Evolutionary conservation across 2,113 vertebrate species (phyloP).

Genomic region (Sprattus sprattus): DNA sequence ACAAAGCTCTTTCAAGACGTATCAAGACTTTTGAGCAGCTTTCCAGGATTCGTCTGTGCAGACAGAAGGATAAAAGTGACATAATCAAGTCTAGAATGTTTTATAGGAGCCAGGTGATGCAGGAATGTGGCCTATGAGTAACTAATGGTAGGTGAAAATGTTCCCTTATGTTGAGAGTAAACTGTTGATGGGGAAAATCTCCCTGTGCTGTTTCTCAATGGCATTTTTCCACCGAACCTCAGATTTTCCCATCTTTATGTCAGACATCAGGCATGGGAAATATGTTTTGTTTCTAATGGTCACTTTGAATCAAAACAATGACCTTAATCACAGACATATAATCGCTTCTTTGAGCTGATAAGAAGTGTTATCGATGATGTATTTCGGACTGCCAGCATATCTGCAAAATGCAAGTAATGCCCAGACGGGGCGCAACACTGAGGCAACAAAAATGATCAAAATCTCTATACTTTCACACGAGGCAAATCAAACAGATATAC

Average conservation of each 20-base stretch:
- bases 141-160: slow-evolving; percentile 19
- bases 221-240: neutral
- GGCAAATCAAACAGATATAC: neutral
- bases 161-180: slow-evolving; percentile 12
- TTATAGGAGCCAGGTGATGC: slow-evolving; percentile 15
- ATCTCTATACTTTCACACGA: neutral
- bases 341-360: neutral
- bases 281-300: neutral
- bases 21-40: slow-evolving; percentile 8
- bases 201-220: neutral
- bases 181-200: neutral
- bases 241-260: neutral
- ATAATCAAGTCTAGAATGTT: slow-evolving; percentile 17
- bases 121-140: neutral
- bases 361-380: neutral
- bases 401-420: neutral
- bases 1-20: neutral
- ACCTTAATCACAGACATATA: neutral
- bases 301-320: slow-evolving; percentile 1
- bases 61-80: slow-evolving; percentile 1
- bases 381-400: neutral
- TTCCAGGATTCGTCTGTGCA: neutral
- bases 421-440: neutral
- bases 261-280: slow-evolving; percentile 11
- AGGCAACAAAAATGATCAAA: slow-evolving; percentile 11